phyloP scores from a whole-genome alignment of 2,113 vertebrate species.

The Steatornis caripensis region DNA sequence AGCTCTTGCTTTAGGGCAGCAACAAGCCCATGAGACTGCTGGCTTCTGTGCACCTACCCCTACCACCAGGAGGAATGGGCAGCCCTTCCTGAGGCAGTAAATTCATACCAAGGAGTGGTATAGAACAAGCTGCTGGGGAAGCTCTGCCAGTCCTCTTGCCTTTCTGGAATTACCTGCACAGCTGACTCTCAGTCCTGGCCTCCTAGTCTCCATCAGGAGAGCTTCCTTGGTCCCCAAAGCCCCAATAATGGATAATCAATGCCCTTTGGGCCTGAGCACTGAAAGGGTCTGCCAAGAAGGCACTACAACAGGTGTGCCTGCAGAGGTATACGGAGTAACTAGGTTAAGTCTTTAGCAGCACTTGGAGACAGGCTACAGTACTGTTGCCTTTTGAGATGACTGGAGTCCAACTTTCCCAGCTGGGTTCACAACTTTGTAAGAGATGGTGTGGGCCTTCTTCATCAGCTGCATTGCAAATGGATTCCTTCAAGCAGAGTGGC shows the following conservation, averaged over 20 bases:
- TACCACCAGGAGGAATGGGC: not conserved
- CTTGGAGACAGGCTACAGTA: not conserved
- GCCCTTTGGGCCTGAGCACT: accelerated
- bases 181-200: not conserved
- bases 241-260: not conserved
- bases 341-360: not conserved
- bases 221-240: accelerated
- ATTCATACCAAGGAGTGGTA: not conserved
- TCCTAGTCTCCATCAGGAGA: not conserved
- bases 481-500: not conserved
- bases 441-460: not conserved
- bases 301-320: not conserved
- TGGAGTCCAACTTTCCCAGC: not conserved
- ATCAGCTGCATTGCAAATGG: not conserved
- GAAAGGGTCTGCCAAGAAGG: not conserved
- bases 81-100: not conserved
- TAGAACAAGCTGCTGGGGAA: not conserved
- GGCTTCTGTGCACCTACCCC: not conserved
- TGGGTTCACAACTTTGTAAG: not conserved
- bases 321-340: not conserved
- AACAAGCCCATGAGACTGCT: not conserved
- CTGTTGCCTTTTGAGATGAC: not conserved
- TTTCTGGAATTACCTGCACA: not conserved
- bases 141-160: not conserved
- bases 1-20: not conserved